Conservation (phyloP, 2,888 invertebrate species). For the Pammene fasciana region DNA sequence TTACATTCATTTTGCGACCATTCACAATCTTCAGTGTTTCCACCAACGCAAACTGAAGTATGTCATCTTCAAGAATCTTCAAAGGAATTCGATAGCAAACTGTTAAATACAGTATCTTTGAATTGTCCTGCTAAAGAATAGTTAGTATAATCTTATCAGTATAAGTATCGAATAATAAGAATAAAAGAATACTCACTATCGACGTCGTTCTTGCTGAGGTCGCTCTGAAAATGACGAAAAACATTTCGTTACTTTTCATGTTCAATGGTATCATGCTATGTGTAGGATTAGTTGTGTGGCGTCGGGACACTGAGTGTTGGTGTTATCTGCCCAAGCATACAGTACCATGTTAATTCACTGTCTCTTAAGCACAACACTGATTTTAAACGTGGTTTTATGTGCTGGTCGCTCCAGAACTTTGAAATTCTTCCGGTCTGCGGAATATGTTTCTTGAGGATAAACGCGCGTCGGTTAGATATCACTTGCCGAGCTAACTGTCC, state of each 20-base stretch:
- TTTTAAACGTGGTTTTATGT: constrained; percentile 50
- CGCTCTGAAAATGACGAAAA: constrained; percentile 88
- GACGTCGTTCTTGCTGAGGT: constrained; percentile 93
- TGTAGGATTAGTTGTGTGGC: constrained; percentile 55
- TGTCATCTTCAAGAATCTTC: too few species aligned
- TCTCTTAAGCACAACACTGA: constrained; percentile 69
- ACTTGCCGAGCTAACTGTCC: constrained; percentile 70
- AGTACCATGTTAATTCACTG: constrained; percentile 69
- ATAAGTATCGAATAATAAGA: constrained; percentile 33
- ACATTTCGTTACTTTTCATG: constrained; percentile 73
- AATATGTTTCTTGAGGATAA: constrained; percentile 63
- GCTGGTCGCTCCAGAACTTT: constrained; percentile 54
- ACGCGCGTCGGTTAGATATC: constrained; percentile 60
- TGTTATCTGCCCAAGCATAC: constrained; percentile 55
- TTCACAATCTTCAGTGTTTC: constrained; percentile 11
- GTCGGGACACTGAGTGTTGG: constrained; percentile 59
- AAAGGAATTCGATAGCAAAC: not conserved
- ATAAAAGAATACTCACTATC: constrained; percentile 90
- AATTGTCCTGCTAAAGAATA: not conserved
- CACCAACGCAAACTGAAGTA: not conserved
- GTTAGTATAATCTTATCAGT: constrained; percentile 1
- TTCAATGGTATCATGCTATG: constrained; percentile 58
- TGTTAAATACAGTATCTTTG: not conserved
- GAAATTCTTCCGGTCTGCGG: constrained; percentile 76
- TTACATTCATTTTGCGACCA: constrained; percentile 53